Evolutionary conservation across 2,888 invertebrate species (phyloP), one percentile per base, ranked within the genome.

Genomic region (Thelaira solivaga): DNA sequence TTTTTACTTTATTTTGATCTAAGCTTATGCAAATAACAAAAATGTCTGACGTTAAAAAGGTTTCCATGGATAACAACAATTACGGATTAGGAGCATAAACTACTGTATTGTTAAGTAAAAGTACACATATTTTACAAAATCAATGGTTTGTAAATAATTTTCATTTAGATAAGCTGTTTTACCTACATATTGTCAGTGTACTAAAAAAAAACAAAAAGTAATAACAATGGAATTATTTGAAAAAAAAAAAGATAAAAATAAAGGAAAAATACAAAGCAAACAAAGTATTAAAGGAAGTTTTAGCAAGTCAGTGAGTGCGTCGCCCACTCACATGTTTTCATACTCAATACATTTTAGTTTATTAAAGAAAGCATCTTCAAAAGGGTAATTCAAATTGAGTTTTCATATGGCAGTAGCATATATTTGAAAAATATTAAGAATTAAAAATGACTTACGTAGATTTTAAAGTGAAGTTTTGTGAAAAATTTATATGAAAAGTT

Each of bases 91-190:
- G 65, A 65, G 34, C 69, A 78, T 61, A 71, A 69, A 74, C 69
- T 78, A 69, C 59, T 59, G 29, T 49, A 51, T 64, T 64, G 36
- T 39, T 69, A 39, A 69, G 69, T 53, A 59, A 47, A 78, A 78
- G n/a, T n/a, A n/a, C n/a, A n/a, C n/a, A 72, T 71, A 78, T 74
- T 65, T 74, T 71, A 49, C 47, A 55, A 71, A 74, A 69, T 69
- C 78, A 78, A 78, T 78, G 78, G 64, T 31, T 74, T 65, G 78
- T 59, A 71, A 74, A 78, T 74, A 74, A 74, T 71, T 65, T 61
- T 69, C 24, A 65, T 69, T 73, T 45, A 62, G 36, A 43, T 61
- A 64, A 61, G 65, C 53, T 57, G 3, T 74, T 67, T 61, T 49
- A 51, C 26, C 47, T 39, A 16, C 18, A 59, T 39, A 29, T 41